Evolutionary conservation across 2,113 vertebrate genomes (phyloP).

Genomic region (Dicentrarchus labrax): DNA sequence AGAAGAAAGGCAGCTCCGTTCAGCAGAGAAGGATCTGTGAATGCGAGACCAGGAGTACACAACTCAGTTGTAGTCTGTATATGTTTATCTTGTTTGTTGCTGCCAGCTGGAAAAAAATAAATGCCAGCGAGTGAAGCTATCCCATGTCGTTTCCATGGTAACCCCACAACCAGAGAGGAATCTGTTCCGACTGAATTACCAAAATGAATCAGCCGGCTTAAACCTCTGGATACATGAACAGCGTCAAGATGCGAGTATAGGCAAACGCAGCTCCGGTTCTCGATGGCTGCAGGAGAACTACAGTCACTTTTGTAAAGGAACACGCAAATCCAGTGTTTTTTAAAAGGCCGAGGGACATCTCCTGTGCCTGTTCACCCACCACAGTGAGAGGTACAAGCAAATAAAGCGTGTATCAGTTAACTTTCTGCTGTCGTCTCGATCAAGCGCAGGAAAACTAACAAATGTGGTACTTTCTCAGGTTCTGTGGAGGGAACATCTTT

Average conservation of each 20-base stretch:
- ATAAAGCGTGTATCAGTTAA: not conserved
- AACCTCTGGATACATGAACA: constrained; percentile 1
- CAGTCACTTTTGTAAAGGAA: not conserved
- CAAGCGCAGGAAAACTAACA: not conserved
- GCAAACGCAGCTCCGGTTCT: constrained; percentile 4
- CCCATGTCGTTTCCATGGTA: constrained; percentile 61
- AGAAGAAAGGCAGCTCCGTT: not conserved
- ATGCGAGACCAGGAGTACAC: not conserved
- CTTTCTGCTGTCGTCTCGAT: not conserved
- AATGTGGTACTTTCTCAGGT: not conserved
- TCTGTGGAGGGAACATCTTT: constrained; percentile 15
- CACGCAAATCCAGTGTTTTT: not conserved
- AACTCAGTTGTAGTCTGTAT: not conserved
- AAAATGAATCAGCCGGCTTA: constrained; percentile 1
- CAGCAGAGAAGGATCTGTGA: not conserved
- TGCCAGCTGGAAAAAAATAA: constrained; percentile 6
- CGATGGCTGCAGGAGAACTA: not conserved
- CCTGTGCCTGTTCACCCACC: not conserved
- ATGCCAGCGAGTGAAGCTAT: constrained; percentile 1
- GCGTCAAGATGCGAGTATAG: not conserved
- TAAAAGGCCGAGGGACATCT: not conserved
- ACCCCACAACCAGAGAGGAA: constrained; percentile 3
- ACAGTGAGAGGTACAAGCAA: not conserved
- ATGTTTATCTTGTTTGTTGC: constrained; percentile 14
- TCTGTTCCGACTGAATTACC: constrained; percentile 16